Conservation (phyloP, 2,113 vertebrate genomes). For the Tympanuchus pallidicinctus region DNA sequence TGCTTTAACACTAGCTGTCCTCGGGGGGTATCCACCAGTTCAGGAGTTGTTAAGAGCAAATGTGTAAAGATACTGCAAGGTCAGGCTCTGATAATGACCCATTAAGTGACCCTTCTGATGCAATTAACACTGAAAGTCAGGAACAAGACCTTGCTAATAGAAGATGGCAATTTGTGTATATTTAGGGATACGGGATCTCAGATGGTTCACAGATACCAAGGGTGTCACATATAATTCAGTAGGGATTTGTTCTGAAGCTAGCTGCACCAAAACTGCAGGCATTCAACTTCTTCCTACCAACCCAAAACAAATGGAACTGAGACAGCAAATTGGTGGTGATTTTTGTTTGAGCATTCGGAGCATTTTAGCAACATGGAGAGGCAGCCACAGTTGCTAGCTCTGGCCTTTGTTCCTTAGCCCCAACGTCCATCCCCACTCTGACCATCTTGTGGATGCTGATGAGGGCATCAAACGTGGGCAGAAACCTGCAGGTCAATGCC, state of each 20-base stretch:
- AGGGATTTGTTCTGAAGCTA: neutral
- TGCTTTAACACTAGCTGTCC: neutral
- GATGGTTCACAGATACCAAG: neutral
- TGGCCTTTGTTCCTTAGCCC: neutral
- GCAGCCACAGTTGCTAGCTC: neutral
- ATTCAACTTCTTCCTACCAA: neutral
- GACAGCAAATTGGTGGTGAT: neutral
- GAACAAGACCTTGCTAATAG: neutral
- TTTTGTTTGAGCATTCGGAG: neutral
- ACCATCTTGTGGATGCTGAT: neutral
- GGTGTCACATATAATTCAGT: neutral
- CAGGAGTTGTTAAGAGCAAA: neutral
- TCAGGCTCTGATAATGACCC: neutral
- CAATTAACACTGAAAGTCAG: neutral
- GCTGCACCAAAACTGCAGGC: neutral
- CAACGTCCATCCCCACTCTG: rapidly evolving
- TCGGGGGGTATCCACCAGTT: neutral
- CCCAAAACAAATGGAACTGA: neutral
- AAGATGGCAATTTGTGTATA: neutral
- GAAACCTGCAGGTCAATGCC: neutral
- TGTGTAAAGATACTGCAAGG: neutral
- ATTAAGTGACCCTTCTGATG: neutral
- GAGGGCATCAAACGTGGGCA: rapidly evolving
- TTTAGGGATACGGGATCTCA: neutral
- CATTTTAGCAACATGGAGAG: neutral